Conservation (phyloP, 2,888 invertebrate species). For the Temnothorax ravouxi region DNA sequence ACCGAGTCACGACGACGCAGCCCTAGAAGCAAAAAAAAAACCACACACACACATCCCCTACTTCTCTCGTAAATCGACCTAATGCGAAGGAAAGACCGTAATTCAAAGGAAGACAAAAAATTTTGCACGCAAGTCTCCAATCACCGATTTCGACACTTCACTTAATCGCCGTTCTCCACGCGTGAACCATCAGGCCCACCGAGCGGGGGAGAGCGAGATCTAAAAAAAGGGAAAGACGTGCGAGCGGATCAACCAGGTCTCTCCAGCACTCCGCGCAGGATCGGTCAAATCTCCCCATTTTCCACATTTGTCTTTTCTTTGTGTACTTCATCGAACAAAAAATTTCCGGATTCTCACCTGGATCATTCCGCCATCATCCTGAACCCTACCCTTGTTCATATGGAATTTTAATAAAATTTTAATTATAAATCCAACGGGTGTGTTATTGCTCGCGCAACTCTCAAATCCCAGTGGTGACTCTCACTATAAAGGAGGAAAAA, state of each 20-base stretch:
- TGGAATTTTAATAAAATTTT: conserved; percentile 81
- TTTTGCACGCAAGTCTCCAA: conserved; percentile 6
- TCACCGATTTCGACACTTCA: conserved; percentile 17
- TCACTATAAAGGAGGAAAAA: background rate
- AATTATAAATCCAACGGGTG: conserved; percentile 71
- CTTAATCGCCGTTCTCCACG: conserved; percentile 16
- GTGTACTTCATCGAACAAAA: conserved; percentile 55
- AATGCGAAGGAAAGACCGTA: conserved; percentile 57
- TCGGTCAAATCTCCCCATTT: conserved; percentile 40
- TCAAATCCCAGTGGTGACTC: background rate
- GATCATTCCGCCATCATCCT: conserved; percentile 68
- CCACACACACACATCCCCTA: conserved; percentile 39
- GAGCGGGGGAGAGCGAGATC: background rate
- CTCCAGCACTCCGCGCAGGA: background rate
- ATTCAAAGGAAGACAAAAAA: conserved; percentile 41
- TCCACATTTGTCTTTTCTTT: conserved; percentile 54
- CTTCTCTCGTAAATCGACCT: conserved; percentile 62
- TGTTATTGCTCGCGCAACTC: conserved; percentile 15
- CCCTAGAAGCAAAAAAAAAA: conserved; percentile 62
- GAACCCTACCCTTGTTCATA: conserved; percentile 68
- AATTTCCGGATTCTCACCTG: conserved; percentile 61
- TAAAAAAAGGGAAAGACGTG: conserved; percentile 9
- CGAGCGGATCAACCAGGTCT: conserved; percentile 18
- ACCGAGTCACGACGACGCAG: conserved; percentile 73
- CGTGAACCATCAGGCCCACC: conserved; percentile 23